Evolutionary conservation across 2,888 invertebrate species (phyloP), one percentile per base, ranked within the genome.

Genomic region (Phaonia tiefii): DNA sequence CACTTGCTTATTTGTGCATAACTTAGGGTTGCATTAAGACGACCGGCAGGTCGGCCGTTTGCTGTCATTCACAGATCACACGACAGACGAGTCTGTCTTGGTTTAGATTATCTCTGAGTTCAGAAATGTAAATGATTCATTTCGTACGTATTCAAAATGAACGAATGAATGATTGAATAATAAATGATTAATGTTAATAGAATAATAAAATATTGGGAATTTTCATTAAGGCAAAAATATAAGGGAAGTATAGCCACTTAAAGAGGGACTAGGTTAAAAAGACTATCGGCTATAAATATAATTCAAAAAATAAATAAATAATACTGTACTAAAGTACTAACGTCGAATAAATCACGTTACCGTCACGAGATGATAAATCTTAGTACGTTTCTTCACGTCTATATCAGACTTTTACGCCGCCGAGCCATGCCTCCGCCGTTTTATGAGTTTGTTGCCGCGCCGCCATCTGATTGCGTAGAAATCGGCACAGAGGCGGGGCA

Each of bases 171-270:
- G 39, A 66, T 51, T 70, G 22, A 63, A 63, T 60, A 51, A 75
- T 74, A 71, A 71, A 39, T 39, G 51, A 71, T 77, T 63, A 71
- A 70, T 77, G 70, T 63, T 77, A 63, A 63, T 80, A 20, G 44
- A 56, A 73, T 65, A 75, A 26, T 31, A 60, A 60, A 72, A 5
- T 65, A 63, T 31, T n/a, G 39, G 54, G 60, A 31, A 20, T 31
- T 31, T 31, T 31, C 31, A 8, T 31, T 31, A 31, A n/a, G n/a
- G n/a, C n/a, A n/a, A n/a, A n/a, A n/a, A n/a, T 20, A 46, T 4
- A 22, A 20, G 20, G 22, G 39, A 67, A 67, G 51, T 1, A 17
- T 37, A 58, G 58, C 15, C 2, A 4, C 11, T 20, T 8, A 1
- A 54, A 54, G n/a, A n/a, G n/a, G n/a, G n/a, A n/a, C n/a, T n/a